Evolutionary conservation across 2,113 vertebrate genomes (phyloP).

Genomic region (Fulmarus glacialis): DNA sequence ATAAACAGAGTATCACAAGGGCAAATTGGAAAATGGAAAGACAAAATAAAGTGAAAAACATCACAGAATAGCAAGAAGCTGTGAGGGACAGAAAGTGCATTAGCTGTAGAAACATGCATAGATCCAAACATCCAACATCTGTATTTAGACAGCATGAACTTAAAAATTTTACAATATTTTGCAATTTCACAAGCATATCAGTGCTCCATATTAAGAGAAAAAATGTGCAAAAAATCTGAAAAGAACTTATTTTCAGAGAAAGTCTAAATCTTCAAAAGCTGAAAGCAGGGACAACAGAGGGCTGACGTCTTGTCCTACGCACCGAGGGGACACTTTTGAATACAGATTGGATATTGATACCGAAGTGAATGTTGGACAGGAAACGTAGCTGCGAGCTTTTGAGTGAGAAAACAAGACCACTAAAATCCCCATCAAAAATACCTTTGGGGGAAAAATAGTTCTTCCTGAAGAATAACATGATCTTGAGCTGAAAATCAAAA

Average conservation of each 20-base stretch:
- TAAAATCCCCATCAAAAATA: not conserved
- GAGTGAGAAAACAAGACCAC: not conserved
- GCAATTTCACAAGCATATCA: not conserved
- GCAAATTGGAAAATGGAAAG: not conserved
- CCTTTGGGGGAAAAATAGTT: not conserved
- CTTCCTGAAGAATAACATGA: not conserved
- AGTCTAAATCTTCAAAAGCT: not conserved
- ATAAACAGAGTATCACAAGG: not conserved
- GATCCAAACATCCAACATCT: not conserved
- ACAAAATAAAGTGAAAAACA: not conserved
- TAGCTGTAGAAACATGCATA: not conserved
- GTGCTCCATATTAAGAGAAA: not conserved
- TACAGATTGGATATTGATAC: not conserved
- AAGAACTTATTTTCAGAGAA: not conserved
- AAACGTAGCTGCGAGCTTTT: not conserved
- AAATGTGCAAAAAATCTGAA: not conserved
- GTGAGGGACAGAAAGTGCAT: not conserved
- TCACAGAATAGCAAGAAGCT: not conserved
- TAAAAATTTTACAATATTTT: not conserved
- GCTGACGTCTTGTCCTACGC: not conserved
- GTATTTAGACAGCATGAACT: rapidly evolving
- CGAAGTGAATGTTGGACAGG: rapidly evolving
- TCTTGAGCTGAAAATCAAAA: not conserved
- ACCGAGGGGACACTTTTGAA: not conserved
- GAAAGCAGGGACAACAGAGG: not conserved